phyloP scores from a whole-genome alignment of 2,113 vertebrate species.

The Porphyrio hochstetteri region DNA sequence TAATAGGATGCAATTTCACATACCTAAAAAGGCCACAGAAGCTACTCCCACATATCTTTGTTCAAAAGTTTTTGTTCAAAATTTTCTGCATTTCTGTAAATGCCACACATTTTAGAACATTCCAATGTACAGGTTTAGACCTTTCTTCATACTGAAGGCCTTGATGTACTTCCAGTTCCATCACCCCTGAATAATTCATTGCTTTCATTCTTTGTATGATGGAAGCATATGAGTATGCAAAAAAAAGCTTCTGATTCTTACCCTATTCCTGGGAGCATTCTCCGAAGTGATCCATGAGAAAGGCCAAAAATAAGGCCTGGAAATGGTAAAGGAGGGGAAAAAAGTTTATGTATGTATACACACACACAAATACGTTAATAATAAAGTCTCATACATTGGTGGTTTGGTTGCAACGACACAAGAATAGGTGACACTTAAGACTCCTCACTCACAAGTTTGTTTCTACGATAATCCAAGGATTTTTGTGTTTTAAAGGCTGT shows the following conservation, averaged over 20 bases:
- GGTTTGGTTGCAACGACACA: not conserved
- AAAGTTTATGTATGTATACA: rapidly evolving
- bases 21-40: not conserved
- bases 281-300: not conserved
- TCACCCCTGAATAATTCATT: not conserved
- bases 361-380: rapidly evolving
- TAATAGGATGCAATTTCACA: not conserved
- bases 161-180: not conserved
- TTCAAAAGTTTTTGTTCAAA: not conserved
- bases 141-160: not conserved
- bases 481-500: not conserved
- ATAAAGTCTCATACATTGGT: not conserved
- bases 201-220: not conserved
- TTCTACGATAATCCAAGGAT: not conserved
- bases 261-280: not conserved
- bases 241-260: not conserved
- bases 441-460: not conserved
- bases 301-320: not conserved
- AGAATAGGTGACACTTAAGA: not conserved
- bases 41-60: rapidly evolving
- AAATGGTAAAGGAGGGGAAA: not conserved
- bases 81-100: not conserved
- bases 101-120: not conserved
- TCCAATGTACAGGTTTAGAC: not conserved
- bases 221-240: rapidly evolving